These are phyloP conservation scores for Xanthorhoe designata DNA, from an alignment of 2,888 invertebrate species.

Conservation along the genomic window DNA sequence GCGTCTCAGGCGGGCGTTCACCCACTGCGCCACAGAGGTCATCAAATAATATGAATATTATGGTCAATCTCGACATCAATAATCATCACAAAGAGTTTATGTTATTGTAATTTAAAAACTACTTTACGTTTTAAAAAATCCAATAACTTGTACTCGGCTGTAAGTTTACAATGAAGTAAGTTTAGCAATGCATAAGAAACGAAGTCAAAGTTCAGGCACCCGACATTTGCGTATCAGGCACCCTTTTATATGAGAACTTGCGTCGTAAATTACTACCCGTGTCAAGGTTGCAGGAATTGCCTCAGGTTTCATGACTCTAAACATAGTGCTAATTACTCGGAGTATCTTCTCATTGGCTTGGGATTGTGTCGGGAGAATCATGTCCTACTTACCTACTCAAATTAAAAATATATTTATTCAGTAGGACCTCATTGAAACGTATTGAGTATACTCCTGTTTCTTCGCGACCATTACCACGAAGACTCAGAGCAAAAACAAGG, in stretches of 20 bases:
- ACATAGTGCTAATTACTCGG: neutral
- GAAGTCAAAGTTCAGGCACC: conserved; percentile 52
- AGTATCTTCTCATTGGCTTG: neutral
- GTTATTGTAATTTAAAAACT: neutral
- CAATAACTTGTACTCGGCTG: neutral
- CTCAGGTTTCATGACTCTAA: conserved; percentile 9
- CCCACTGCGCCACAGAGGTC: too few relatives aligned
- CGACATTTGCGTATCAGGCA: conserved; percentile 51
- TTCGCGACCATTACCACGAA: too few relatives aligned
- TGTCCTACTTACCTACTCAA: too few relatives aligned
- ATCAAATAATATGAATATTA: too few relatives aligned
- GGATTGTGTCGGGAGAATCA: neutral
- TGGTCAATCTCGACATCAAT: too few relatives aligned
- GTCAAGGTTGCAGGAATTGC: conserved; percentile 33
- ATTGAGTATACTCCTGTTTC: too few relatives aligned
- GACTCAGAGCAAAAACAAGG: too few relatives aligned
- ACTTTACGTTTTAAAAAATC: neutral
- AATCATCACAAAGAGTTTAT: too few relatives aligned
- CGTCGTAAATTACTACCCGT: conserved; percentile 57
- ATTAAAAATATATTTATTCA: too few relatives aligned
- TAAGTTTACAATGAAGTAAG: conserved; percentile 30
- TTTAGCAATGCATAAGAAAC: conserved; percentile 49
- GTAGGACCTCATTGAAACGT: too few relatives aligned
- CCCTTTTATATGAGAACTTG: conserved; percentile 62
- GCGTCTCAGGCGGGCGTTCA: too few relatives aligned